Conservation (phyloP, 2,888 invertebrate species). For the Strigamia maritima region DNA sequence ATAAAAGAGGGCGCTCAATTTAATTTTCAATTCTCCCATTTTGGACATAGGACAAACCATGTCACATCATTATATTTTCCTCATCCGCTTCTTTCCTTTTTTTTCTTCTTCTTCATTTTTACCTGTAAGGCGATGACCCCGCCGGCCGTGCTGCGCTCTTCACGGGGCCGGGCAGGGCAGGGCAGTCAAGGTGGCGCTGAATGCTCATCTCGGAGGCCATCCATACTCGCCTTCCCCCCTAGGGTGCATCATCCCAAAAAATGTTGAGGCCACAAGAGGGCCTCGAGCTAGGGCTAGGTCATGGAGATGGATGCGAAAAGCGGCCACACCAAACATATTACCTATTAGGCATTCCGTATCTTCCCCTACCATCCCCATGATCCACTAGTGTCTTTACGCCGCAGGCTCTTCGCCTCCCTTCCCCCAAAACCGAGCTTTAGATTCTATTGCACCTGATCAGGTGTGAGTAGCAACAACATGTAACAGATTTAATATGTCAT, state of each 20-base stretch:
- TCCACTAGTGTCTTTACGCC: neutral
- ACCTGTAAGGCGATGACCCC: neutral
- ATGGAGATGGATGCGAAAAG: neutral
- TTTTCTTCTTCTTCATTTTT: neutral
- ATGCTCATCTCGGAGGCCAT: slow-evolving; percentile 4
- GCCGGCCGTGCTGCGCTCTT: neutral
- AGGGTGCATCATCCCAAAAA: neutral
- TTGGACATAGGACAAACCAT: neutral
- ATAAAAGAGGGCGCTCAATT: neutral
- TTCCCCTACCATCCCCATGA: neutral
- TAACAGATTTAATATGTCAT: neutral
- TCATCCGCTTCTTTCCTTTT: neutral
- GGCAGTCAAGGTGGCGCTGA: slow-evolving; percentile 4
- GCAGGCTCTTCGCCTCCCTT: neutral
- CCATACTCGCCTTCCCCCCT: neutral
- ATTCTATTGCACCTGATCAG: neutral
- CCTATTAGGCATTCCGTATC: neutral
- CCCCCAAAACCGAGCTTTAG: neutral
- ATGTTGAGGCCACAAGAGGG: neutral
- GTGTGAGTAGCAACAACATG: neutral
- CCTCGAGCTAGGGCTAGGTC: neutral
- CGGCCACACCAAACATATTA: neutral
- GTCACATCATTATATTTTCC: neutral
- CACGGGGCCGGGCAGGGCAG: neutral
- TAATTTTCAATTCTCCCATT: neutral